A percentile compares a stretch with the other conserved stretches of the same genome.
Evolutionary conservation across 2,797 vertebrate species (phyloP).

Genomic region (Gallinago stenura): DNA sequence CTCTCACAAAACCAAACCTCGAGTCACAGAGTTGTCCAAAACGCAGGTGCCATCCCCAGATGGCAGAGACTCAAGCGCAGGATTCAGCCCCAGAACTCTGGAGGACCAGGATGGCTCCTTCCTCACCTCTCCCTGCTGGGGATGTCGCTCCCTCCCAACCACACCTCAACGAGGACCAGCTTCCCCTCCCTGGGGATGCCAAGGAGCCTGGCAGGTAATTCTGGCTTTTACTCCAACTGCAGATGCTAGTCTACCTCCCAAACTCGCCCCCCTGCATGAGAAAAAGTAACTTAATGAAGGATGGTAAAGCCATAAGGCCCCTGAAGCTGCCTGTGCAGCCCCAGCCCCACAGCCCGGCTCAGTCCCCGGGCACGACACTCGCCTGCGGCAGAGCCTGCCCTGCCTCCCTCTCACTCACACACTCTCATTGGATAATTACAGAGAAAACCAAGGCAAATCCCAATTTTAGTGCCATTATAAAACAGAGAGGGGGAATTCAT

Average conservation of each 20-base stretch:
- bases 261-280: not conserved
- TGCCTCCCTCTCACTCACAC: conserved; percentile 38
- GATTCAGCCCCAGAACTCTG: accelerated
- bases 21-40: not conserved
- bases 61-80: not conserved
- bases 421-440: conserved; percentile 56
- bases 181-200: not conserved
- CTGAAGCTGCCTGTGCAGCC: not conserved
- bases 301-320: accelerated
- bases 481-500: conserved; percentile 74
- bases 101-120: not conserved
- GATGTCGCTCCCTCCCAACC: not conserved
- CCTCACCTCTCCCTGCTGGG: not conserved
- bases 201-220: not conserved
- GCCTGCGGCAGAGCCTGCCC: conserved; percentile 4
- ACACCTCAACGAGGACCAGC: not conserved
- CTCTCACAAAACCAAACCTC: not conserved
- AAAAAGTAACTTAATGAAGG: not conserved
- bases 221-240: not conserved
- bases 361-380: not conserved
- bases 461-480: conserved; percentile 73
- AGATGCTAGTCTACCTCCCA: not conserved
- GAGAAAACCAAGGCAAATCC: conserved; percentile 65
- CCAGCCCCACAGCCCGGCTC: not conserved
- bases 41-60: not conserved